Evolutionary conservation across 2,797 vertebrate genomes (phyloP), one percentile per base, ranked within the genome.

Genomic region (Carduelis carduelis): DNA sequence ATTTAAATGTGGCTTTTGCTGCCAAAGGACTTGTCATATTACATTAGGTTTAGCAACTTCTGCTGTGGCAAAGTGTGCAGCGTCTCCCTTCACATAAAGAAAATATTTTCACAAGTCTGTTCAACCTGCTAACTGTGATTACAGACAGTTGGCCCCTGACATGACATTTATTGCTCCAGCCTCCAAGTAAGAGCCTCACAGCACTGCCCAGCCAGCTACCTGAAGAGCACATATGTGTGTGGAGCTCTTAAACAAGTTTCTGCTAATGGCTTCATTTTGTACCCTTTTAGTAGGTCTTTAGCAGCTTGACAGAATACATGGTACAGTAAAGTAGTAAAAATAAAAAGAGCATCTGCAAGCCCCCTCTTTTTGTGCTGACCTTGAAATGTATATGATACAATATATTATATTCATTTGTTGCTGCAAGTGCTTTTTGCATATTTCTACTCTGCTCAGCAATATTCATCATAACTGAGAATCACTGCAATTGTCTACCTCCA

Each of bases 101-200:
- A 97, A 98, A 97, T 96, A 97, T 93, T 97, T 96, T 97, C 94
- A 97, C 96, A 96, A 97, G 92, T 95, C 81, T 97, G 96, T 96
- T 97, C 92, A 97, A 96, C 93, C 93, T 97, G 93, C 92, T 97
- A 97, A 97, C 96, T 93, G 90, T 94, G 96, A 96, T 97, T 96
- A 97, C 96, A 97, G 96, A 97, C 95, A 95, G 92, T 93, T 96
- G 95, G 96, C 93, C 97, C 95, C 96, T 95, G 92, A 97, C 95
- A 95, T 96, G 97, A 95, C 97, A 97, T 96, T 95, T 89, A 97
- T 95, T 93, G 90, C 93, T 93, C 86, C 89, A 75, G 92, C 39
- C 57, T 97, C 94, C 95, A 93, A 96, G 83, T 53, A 92, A 95
- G 79, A 88, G 53, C 91, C 84, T 97, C 92, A 63, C 92, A 97